These are phyloP conservation scores for Sebastes matsubarae DNA, from an alignment of 2,797 vertebrate genomes.

Conservation along the genomic window DNA sequence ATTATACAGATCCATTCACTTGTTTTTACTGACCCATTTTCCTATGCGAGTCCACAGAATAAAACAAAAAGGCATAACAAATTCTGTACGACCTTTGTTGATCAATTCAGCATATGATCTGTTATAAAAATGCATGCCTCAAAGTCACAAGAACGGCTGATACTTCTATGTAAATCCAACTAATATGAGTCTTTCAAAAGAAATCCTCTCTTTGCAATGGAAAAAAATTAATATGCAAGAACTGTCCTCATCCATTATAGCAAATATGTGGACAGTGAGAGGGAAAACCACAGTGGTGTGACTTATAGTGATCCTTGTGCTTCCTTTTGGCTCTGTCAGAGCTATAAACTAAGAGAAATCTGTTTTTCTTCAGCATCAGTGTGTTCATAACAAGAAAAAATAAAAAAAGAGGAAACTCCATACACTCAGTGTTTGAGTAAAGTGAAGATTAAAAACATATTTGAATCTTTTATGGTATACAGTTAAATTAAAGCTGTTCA, in stretches of 20 bases:
- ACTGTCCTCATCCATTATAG: conserved; percentile 44
- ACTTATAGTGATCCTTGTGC: conserved; percentile 40
- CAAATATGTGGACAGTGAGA: conserved; percentile 38
- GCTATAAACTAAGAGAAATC: conserved; percentile 18
- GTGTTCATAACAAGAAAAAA: background rate
- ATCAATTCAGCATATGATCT: background rate
- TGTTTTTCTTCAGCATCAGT: background rate
- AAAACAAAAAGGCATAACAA: conserved; percentile 2
- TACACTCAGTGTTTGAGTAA: background rate
- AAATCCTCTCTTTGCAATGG: conserved; percentile 4
- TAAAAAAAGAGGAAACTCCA: background rate
- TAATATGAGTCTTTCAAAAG: background rate
- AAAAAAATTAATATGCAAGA: conserved; percentile 35
- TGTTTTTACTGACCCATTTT: conserved; percentile 69
- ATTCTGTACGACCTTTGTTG: background rate
- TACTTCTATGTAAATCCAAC: background rate
- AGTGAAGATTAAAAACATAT: background rate
- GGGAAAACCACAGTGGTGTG: conserved; percentile 30
- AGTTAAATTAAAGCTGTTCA: background rate
- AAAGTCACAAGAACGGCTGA: background rate
- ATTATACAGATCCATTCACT: conserved; percentile 62
- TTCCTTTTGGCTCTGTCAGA: conserved; percentile 37
- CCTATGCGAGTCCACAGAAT: background rate
- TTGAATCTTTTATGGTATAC: background rate
- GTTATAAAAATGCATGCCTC: background rate